Evolutionary conservation across 1,140 invertebrate species (phyloP), one percentile per base, ranked within the genome.

Genomic region (Zaprionus kolodkinae): DNA sequence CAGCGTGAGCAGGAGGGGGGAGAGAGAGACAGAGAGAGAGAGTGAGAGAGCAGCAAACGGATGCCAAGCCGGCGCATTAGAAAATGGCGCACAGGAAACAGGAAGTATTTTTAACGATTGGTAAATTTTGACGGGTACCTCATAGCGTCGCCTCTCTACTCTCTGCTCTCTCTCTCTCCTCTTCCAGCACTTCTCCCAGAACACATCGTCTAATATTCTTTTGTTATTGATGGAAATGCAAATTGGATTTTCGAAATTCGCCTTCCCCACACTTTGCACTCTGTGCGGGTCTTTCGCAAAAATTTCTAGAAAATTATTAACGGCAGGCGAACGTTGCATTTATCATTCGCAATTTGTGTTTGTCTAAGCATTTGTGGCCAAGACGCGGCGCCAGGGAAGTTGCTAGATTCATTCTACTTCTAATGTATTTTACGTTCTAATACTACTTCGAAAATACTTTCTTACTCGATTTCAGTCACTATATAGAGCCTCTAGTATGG

Each of bases 31-130:
- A 12, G 17, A 0, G 27, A 10, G n/a, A 63, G 56, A 40, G 25
- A 17, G 21, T 11, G 36, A 25, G 3, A n/a, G 25, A 30, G 52
- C 52, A 68, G 63, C 54, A 30, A 72, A 54, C 73, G 79, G 77
- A 83, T 77, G 73, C 77, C 63, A 60, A 63, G 76, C 76, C 67
- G 67, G 73, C 84, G 78, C 70, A 87, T 83, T 84, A 84, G 85
- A 88, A 87, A 88, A 80, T 80, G 84, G 80, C 85, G 84, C 85
- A 78, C 78, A 84, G 84, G 84, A 88, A 84, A 69, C 85, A 86
- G 84, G 85, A 88, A 88, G 85, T 89, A 88, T 88, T 88, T 88
- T 88, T 89, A 88, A 88, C 87, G 84, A 88, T 88, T 88, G 84
- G 80, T 89, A 88, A 89, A 88, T 88, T 88, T 88, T 88, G 84